A percentile compares a stretch with the other conserved stretches of the same genome.
Conservation (phyloP, 2,113 vertebrate genomes). For the Castor canadensis region DNA sequence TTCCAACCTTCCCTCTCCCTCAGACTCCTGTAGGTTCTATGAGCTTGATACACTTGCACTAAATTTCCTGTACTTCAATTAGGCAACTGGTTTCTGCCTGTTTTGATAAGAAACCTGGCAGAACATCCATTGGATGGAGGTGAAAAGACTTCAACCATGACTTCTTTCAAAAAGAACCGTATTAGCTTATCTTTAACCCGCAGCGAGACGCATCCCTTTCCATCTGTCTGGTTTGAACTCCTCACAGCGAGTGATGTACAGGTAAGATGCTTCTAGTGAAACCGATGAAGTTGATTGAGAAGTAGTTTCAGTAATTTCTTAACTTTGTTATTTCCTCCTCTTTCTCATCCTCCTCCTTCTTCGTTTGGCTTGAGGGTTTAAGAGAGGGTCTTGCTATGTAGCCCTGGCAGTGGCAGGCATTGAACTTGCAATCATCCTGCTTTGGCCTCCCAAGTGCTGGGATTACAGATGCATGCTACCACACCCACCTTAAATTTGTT, state of each 20-base stretch:
- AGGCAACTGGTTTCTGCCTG: background rate
- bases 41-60: background rate
- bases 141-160: constrained; percentile 14
- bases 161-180: background rate
- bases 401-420: too few species aligned
- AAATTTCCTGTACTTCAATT: constrained; percentile 11
- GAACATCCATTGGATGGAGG: background rate
- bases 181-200: constrained; percentile 22
- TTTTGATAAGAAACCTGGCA: constrained; percentile 24
- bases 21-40: background rate
- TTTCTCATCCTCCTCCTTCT: too few species aligned
- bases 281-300: background rate
- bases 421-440: too few species aligned
- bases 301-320: background rate
- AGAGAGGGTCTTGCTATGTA: too few species aligned
- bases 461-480: too few species aligned
- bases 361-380: too few species aligned
- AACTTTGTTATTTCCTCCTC: background rate
- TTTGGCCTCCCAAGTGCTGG: too few species aligned
- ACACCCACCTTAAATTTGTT: background rate
- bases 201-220: constrained; percentile 9
- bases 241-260: background rate
- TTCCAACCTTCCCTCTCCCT: background rate
- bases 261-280: background rate
- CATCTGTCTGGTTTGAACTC: background rate